These are phyloP conservation scores for Ophraella communa DNA, from an alignment of 2,888 invertebrate species.

Conservation along the genomic window DNA sequence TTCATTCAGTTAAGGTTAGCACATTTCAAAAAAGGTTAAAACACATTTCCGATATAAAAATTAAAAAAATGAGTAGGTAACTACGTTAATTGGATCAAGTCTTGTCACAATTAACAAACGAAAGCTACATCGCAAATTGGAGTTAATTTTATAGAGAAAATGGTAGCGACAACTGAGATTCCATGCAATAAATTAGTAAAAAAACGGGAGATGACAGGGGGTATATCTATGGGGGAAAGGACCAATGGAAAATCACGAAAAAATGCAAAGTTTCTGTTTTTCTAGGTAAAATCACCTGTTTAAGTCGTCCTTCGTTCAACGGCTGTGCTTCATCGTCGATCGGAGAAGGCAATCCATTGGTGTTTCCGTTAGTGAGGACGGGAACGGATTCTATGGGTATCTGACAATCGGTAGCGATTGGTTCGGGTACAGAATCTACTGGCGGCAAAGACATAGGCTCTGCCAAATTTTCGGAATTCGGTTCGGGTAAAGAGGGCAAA, in stretches of 20 bases:
- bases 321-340: slow-evolving; percentile 41
- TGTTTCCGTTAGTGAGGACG: slow-evolving; percentile 56
- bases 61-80: no score
- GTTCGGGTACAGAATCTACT: slow-evolving; percentile 57
- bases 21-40: slow-evolving; percentile 19
- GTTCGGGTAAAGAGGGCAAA: slow-evolving; percentile 56
- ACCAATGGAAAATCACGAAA: slow-evolving; percentile 5
- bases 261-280: background rate
- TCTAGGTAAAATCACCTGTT: slow-evolving; percentile 53
- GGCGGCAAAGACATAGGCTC: slow-evolving; percentile 59
- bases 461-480: slow-evolving; percentile 55
- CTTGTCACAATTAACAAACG: no score
- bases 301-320: slow-evolving; percentile 62
- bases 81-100: background rate
- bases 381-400: slow-evolving; percentile 38
- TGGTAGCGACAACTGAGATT: background rate
- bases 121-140: background rate
- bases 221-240: no score
- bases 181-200: background rate
- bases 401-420: slow-evolving; percentile 49
- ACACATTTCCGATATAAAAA: no score
- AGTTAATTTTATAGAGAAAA: background rate
- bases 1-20: slow-evolving; percentile 29
- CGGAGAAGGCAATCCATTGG: slow-evolving; percentile 56
- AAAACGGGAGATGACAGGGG: background rate